Base-by-base conservation (phyloP, 64 coral and sea anemone species). In the Trachythela sp. region DNA sequence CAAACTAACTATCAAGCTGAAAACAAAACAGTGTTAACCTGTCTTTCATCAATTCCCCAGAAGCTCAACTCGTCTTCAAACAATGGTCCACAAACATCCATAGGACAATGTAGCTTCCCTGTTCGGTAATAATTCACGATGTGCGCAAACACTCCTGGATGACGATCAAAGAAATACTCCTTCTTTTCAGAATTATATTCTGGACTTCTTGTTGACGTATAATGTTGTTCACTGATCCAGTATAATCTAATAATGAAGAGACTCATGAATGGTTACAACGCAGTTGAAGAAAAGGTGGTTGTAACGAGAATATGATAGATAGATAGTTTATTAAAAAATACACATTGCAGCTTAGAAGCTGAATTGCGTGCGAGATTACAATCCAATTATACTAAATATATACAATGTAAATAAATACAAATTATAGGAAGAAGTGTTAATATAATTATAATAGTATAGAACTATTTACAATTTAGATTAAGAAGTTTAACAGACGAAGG, bases 31-130 rank as follows among this genome's bases (percentile, higher is more conserved):
- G 1, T 20, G 20, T 64, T 10, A 11, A 80, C 75, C 75, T 80
- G 75, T 80, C 75, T 35, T 80, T 80, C 75, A 37, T 80, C 75
- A 4, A 80, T 80, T 37, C 75, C 75, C 75, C 75, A 80, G 37
- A 80, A 80, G 75, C 75, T 80, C 13, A 80, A 39, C 31, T 80
- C 75, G 13, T 80, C 75, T 80, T 80, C 75, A 80, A 80, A 80
- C 8, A 80, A 30, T 17, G 75, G 75, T 7, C 75, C 75, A 37
- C 75, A 80, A 6, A 80, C 75, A 80, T 80, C 75, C 33, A 80
- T 34, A 38, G 75, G 75, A 80, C 75, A 80, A 8, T 80, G 75
- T 22, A 80, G 8, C 31, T 80, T 80, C 10, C 75, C 75, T 39
- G 75, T 80, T 34, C 75, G 75, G 34, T 80, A 80, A 80, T 80